These are phyloP conservation scores for Trigoniulus corallinus DNA, from an alignment of 1,140 invertebrate species.

Conservation along the genomic window DNA sequence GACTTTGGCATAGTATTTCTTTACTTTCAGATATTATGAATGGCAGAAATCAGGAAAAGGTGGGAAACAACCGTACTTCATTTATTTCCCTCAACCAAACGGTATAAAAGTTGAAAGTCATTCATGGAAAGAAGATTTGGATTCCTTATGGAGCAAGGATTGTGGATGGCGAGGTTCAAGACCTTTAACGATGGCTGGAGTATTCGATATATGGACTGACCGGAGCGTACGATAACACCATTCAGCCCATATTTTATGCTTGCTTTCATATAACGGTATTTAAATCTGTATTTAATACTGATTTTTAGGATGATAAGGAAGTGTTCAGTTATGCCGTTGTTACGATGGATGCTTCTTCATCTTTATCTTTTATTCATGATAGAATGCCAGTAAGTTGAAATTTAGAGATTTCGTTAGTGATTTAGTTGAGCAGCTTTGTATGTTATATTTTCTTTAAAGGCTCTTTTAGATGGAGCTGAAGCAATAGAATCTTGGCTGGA, in stretches of 20 bases:
- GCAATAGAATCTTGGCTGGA: not conserved
- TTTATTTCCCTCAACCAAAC: constrained; percentile 22
- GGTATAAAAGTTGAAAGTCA: constrained; percentile 5
- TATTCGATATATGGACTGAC: constrained; percentile 17
- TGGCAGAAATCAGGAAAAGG: constrained; percentile 10
- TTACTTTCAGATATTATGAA: constrained; percentile 26
- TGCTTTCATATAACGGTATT: not conserved
- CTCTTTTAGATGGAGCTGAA: not conserved
- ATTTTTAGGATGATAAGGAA: constrained; percentile 15
- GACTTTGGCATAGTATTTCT: constrained; percentile 19
- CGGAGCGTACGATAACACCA: not conserved
- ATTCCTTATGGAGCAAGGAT: constrained; percentile 2
- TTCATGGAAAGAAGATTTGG: constrained; percentile 4
- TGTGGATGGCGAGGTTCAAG: constrained; percentile 9
- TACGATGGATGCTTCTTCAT: constrained; percentile 22
- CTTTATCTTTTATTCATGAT: constrained; percentile 22
- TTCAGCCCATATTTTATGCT: not conserved
- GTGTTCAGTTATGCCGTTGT: constrained; percentile 24
- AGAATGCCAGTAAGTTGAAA: constrained; percentile 25
- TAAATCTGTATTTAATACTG: not conserved
- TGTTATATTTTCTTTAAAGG: not conserved
- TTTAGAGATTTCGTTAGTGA: not conserved
- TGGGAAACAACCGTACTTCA: constrained; percentile 28
- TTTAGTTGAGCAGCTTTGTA: not conserved
- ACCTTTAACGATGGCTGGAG: constrained; percentile 24